Conservation (phyloP, 2,888 invertebrate genomes). For the Lasioglossum calceatum region DNA sequence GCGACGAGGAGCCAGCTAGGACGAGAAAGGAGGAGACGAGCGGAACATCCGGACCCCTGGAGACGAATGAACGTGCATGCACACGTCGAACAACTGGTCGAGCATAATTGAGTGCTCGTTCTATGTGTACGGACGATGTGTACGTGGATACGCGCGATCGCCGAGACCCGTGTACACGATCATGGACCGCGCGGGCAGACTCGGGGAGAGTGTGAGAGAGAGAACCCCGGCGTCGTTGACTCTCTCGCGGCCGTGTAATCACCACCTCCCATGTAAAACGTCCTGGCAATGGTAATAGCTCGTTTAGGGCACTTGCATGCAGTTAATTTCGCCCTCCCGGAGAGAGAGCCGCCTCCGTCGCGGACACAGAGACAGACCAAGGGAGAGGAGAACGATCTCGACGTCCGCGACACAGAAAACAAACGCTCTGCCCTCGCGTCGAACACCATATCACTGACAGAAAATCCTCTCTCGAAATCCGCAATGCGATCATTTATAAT, state of each 20-base stretch:
- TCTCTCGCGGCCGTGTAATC: slow-evolving; percentile 56
- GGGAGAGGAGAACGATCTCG: background rate
- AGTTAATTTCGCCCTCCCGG: slow-evolving; percentile 63
- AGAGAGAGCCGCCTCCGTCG: slow-evolving; percentile 27
- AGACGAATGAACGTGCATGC: slow-evolving; percentile 55
- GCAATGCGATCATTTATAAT: too few relatives aligned
- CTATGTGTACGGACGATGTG: slow-evolving; percentile 7
- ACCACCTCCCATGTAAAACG: slow-evolving; percentile 68
- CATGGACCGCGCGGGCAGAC: slow-evolving; percentile 32
- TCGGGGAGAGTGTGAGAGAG: background rate
- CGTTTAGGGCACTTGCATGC: slow-evolving; percentile 69
- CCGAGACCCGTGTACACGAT: slow-evolving; percentile 6
- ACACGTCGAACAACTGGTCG: slow-evolving; percentile 56
- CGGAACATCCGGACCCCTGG: slow-evolving; percentile 64
- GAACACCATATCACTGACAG: too few relatives aligned
- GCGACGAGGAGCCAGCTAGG: slow-evolving; percentile 35
- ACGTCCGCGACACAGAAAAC: background rate
- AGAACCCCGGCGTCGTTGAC: slow-evolving; percentile 27
- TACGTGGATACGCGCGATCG: background rate
- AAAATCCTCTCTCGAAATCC: too few relatives aligned
- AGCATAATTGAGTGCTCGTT: slow-evolving; percentile 64
- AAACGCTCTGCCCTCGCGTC: too few relatives aligned
- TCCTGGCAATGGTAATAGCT: slow-evolving; percentile 69
- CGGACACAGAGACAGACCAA: slow-evolving; percentile 16
- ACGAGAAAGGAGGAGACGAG: slow-evolving; percentile 45